These are phyloP conservation scores for Eleutherodactylus coqui DNA, from an alignment of 2,797 vertebrate species.

Conservation along the genomic window DNA sequence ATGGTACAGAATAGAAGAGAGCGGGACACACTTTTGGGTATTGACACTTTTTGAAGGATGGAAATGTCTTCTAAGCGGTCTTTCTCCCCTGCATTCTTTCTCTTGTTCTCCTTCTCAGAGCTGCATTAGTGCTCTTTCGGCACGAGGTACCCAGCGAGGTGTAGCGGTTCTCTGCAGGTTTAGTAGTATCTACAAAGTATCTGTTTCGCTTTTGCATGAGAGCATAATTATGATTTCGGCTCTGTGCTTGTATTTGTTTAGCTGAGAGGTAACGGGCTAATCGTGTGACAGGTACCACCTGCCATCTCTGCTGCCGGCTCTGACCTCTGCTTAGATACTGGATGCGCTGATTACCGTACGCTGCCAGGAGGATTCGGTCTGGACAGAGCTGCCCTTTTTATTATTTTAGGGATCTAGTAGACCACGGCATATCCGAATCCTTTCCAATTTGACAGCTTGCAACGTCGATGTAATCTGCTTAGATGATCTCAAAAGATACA, in stretches of 20 bases:
- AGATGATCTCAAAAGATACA: too few species aligned
- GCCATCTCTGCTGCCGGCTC: constrained; percentile 40
- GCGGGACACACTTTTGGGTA: too few species aligned
- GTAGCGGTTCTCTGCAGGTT: background rate
- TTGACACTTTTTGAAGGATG: too few species aligned
- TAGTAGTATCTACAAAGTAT: constrained; percentile 38
- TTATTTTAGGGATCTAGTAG: too few species aligned
- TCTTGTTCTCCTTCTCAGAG: background rate
- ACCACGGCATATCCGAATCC: too few species aligned
- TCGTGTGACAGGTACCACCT: constrained; percentile 59
- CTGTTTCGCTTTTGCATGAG: constrained; percentile 44
- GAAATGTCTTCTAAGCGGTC: background rate
- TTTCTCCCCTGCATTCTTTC: background rate
- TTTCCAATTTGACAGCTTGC: background rate
- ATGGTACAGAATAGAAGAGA: too few species aligned
- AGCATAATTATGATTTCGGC: constrained; percentile 54
- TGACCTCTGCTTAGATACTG: constrained; percentile 43
- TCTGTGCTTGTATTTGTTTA: constrained; percentile 45
- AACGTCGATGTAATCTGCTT: too few species aligned
- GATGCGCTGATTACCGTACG: constrained; percentile 20
- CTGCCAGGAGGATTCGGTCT: constrained; percentile 3
- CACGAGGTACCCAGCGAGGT: background rate
- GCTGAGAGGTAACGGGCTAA: constrained; percentile 47
- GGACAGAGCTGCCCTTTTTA: background rate
- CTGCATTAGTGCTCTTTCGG: background rate